These are phyloP conservation scores for Anastatus disparis DNA, from an alignment of 1,140 invertebrate species.

Conservation along the genomic window DNA sequence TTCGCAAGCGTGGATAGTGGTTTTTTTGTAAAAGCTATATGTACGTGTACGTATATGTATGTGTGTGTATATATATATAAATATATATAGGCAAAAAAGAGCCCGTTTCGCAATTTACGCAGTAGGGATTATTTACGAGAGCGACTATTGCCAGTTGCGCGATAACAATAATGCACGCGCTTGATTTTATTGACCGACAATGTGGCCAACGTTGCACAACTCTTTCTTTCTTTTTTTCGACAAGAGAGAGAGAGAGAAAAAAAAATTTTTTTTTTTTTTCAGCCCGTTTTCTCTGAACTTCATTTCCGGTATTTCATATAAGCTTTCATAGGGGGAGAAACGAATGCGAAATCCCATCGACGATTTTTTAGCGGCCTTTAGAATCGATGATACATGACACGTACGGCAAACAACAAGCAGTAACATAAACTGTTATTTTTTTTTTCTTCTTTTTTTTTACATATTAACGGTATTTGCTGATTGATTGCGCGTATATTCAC, in stretches of 20 bases:
- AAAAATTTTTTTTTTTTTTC: slow-evolving; percentile 8
- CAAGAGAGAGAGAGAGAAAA: too few relatives aligned
- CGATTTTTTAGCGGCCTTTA: slow-evolving; percentile 17
- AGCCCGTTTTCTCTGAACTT: not conserved
- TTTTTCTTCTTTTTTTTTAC: too few relatives aligned
- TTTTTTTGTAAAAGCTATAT: too few relatives aligned
- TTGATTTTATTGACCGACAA: slow-evolving; percentile 35
- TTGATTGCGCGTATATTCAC: too few relatives aligned
- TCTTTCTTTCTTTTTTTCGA: too few relatives aligned
- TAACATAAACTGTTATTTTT: not conserved
- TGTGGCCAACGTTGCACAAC: not conserved
- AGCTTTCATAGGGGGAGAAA: not conserved
- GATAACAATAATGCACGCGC: slow-evolving; percentile 31
- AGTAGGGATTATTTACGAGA: slow-evolving; percentile 16
- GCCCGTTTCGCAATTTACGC: slow-evolving; percentile 7
- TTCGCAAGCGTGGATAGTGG: not conserved
- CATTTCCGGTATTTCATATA: slow-evolving; percentile 13
- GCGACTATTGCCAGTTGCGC: not conserved
- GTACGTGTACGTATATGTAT: too few relatives aligned
- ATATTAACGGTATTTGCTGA: too few relatives aligned
- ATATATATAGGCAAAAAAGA: not conserved
- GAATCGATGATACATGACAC: slow-evolving; percentile 10
- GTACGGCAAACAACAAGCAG: not conserved
- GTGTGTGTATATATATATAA: too few relatives aligned
- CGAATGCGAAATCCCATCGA: too few relatives aligned